phyloP scores from a whole-genome alignment of 2,113 vertebrate genomes.

The Datnioides undecimradiatus region DNA sequence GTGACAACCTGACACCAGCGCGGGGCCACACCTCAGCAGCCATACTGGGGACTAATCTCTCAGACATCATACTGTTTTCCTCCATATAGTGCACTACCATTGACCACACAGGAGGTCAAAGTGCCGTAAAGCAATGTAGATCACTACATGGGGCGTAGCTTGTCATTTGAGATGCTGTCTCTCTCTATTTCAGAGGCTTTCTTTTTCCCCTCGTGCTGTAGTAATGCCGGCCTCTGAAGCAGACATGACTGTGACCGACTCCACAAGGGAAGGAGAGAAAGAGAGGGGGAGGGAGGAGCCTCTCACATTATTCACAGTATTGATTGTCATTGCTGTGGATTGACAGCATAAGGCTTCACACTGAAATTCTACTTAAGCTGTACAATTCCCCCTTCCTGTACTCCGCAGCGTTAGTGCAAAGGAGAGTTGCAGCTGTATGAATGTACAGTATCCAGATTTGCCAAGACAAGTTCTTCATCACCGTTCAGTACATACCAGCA shows the following conservation, averaged over 20 bases:
- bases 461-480: slow-evolving; percentile 55
- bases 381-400: slow-evolving; percentile 52
- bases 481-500: slow-evolving; percentile 54
- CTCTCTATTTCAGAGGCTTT: slow-evolving; percentile 55
- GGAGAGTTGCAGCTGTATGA: slow-evolving; percentile 68
- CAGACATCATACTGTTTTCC: slow-evolving; percentile 63
- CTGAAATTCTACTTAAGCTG: slow-evolving; percentile 62
- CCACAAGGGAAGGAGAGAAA: slow-evolving; percentile 41
- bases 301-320: slow-evolving; percentile 61
- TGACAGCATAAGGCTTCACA: slow-evolving; percentile 53
- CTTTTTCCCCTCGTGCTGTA: slow-evolving; percentile 62
- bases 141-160: slow-evolving; percentile 60
- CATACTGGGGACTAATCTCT: slow-evolving; percentile 68
- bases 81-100: slow-evolving; percentile 64
- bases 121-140: slow-evolving; percentile 43
- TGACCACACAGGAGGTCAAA: slow-evolving; percentile 44
- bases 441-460: slow-evolving; percentile 73
- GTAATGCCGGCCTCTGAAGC: slow-evolving; percentile 51
- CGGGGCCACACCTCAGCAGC: slow-evolving; percentile 63
- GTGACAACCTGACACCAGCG: slow-evolving; percentile 69
- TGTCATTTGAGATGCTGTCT: slow-evolving; percentile 55
- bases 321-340: slow-evolving; percentile 59
- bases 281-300: slow-evolving; percentile 46
- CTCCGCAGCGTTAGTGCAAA: slow-evolving; percentile 45
- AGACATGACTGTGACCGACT: slow-evolving; percentile 54